Base-by-base conservation (phyloP, 2,888 invertebrate species). In the Platycheirus albimanus region DNA sequence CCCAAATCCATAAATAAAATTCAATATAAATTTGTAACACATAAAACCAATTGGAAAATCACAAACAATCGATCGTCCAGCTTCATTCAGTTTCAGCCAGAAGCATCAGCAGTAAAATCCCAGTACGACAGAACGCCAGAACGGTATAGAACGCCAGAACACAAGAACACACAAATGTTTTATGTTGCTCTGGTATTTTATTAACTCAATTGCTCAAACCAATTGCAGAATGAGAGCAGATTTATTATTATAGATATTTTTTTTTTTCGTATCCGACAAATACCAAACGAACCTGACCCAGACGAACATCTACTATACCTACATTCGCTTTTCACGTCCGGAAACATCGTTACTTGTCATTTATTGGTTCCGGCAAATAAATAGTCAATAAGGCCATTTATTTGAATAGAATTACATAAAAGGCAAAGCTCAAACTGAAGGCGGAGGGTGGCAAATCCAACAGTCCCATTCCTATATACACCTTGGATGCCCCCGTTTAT, bases 301-400 rank as follows among this genome's bases (percentile, higher is more conserved):
- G 43, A 56, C 28, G 36, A 38, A 67, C 41, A 17, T 17, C n/a
- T n/a, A n/a, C n/a, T n/a, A n/a, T n/a, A n/a, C n/a, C n/a, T n/a
- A n/a, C 30, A 20, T n/a, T 47, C 8, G 15, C 38, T 47, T 28
- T 43, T 45, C 77, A 56, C 64, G 58, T 47, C 58, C 52, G 19
- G 43, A 66, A 45, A 51, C 58, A 70, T 81, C 61, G 36, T 66
- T 71, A 67, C 76, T 72, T 76, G 77, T 71, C 71, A 67, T 58
- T 61, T 76, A 67, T 67, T 67, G 71, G 64, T 54, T 67, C 52
- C 67, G 54, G 41, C 69, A 69, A 67, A 80, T 75, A 75, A 80
- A 80, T 80, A 80, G 76, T 77, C 76, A 72, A 76, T 81, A 81
- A 72, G 71, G 54, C 71, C 52, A 67, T 76, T 81, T 81, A 72